Percentiles rank a stretch among this genome's conserved stretches.
phyloP scores from a whole-genome alignment of 2,797 vertebrate species.

The Falco columbarius region DNA sequence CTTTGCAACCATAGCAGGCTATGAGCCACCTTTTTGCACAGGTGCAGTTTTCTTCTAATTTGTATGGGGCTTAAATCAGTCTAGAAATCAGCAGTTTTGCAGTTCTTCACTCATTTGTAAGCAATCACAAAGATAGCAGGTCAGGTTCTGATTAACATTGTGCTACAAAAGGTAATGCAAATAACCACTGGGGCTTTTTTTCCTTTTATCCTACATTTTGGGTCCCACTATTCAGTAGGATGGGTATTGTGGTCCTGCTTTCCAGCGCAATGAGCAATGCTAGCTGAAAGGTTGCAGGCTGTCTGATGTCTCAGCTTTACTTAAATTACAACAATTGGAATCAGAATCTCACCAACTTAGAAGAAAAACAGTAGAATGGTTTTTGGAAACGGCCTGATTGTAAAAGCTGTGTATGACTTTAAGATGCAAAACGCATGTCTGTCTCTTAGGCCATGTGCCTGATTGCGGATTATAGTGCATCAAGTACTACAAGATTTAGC shows the following conservation, averaged over 20 bases:
- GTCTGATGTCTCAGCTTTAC: neutral
- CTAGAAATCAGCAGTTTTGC: neutral
- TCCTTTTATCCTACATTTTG: neutral
- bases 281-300: neutral
- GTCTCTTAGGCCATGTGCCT: conserved; percentile 9
- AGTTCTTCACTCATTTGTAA: neutral
- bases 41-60: neutral
- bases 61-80: neutral
- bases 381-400: neutral
- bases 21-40: neutral
- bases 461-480: conserved; percentile 41
- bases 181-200: neutral
- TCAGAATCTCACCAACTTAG: neutral
- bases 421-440: neutral
- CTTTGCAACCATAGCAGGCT: neutral
- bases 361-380: neutral
- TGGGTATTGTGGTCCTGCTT: neutral
- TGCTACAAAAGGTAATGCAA: neutral
- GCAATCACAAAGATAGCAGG: neutral
- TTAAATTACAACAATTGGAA: neutral
- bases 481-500: conserved; percentile 47
- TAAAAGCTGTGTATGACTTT: neutral
- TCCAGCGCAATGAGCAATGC: neutral
- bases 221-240: rapidly evolving
- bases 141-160: neutral